Evolutionary conservation across 2,797 vertebrate species (phyloP).

Genomic region (Botia kubotai): DNA sequence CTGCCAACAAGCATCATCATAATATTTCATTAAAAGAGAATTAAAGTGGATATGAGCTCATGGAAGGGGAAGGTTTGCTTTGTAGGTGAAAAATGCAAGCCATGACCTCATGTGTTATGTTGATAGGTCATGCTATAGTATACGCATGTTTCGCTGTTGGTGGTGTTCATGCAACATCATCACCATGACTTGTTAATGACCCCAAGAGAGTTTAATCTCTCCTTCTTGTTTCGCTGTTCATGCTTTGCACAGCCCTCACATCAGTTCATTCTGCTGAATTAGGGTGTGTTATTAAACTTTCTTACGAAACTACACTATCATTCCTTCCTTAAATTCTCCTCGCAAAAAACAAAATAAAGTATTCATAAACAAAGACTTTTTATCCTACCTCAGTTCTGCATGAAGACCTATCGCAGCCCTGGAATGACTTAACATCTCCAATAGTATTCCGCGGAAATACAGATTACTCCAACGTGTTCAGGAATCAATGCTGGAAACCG

Average conservation of each 20-base stretch:
- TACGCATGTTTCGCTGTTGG: not conserved
- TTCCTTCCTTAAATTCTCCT: not conserved
- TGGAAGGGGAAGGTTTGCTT: constrained; percentile 63
- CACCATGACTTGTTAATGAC: not conserved
- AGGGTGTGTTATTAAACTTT: not conserved
- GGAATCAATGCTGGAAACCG: constrained; percentile 11
- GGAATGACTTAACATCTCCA: not conserved
- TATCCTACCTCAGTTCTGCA: not conserved
- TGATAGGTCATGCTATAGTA: not conserved
- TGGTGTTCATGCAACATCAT: not conserved
- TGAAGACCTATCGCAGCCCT: not conserved
- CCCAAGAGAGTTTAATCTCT: not conserved
- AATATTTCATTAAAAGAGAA: constrained; percentile 79
- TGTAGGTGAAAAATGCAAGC: constrained; percentile 49
- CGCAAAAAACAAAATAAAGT: not conserved
- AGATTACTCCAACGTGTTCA: constrained; percentile 7
- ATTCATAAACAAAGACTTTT: not conserved
- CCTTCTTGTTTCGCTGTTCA: not conserved
- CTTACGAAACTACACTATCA: not conserved
- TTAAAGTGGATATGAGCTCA: constrained; percentile 73
- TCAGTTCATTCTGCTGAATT: not conserved
- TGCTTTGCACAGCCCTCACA: not conserved
- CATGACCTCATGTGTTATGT: not conserved
- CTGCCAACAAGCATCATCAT: constrained; percentile 73
- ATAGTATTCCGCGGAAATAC: constrained; percentile 6